Conservation (phyloP, 2,113 vertebrate genomes). For the Thymallus thymallus region DNA sequence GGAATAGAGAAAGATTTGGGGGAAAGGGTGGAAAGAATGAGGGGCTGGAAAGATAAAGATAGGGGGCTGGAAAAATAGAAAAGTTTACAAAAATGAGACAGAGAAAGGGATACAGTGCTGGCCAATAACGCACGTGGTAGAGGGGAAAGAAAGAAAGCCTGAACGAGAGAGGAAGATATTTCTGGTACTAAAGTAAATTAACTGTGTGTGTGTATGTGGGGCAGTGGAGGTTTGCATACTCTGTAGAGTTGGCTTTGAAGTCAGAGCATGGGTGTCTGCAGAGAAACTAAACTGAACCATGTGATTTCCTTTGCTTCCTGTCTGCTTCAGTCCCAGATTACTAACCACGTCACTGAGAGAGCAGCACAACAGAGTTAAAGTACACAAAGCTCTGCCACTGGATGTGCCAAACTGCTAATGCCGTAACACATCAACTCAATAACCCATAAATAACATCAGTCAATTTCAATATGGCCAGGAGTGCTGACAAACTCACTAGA, state of each 20-base stretch:
- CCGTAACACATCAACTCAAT: neutral
- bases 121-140: neutral
- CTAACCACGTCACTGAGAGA: neutral
- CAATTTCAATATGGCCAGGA: neutral
- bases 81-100: neutral
- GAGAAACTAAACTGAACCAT: neutral
- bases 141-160: neutral
- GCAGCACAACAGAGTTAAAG: neutral
- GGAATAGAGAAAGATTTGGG: neutral
- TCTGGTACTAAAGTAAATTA: neutral
- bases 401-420: neutral
- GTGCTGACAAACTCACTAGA: neutral
- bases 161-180: neutral
- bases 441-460: neutral
- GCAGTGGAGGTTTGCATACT: neutral
- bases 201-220: slow-evolving; percentile 2
- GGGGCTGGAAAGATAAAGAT: neutral
- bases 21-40: slow-evolving; percentile 16
- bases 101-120: neutral
- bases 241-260: neutral
- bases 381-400: neutral
- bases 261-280: neutral
- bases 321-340: neutral
- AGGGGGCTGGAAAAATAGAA: neutral
- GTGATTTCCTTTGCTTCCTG: neutral